Percentiles rank a stretch among this genome's conserved stretches.
phyloP scores from a whole-genome alignment of 2,888 invertebrate species.

The Anoplius nigerrimus region DNA sequence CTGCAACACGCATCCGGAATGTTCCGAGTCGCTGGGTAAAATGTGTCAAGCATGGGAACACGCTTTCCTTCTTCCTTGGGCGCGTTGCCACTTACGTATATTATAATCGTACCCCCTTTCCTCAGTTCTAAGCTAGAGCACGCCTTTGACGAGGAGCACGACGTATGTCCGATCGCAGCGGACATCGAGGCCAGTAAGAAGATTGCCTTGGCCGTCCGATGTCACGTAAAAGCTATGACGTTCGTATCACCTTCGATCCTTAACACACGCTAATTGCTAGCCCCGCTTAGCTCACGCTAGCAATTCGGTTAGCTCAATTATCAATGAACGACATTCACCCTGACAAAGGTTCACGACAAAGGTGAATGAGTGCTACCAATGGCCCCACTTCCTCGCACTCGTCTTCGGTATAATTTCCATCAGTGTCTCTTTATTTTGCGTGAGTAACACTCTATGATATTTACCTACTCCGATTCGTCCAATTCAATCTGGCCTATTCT shows the following conservation, averaged over 20 bases:
- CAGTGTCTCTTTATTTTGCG: conserved; percentile 1
- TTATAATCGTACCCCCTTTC: no score
- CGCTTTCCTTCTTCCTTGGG: not conserved
- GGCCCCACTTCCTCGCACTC: not conserved
- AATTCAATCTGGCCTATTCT: no score
- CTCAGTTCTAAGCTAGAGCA: not conserved
- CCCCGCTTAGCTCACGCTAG: not conserved
- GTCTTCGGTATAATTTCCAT: not conserved
- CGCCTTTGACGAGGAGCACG: not conserved
- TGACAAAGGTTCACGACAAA: not conserved
- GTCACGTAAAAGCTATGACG: not conserved
- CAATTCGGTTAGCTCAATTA: not conserved
- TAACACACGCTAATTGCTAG: no score
- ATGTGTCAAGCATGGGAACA: not conserved
- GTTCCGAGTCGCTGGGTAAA: conserved; percentile 10
- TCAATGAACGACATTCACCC: not conserved
- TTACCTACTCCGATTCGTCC: no score
- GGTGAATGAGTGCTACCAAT: not conserved
- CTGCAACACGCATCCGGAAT: not conserved
- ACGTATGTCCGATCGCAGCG: not conserved
- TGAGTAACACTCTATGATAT: not conserved
- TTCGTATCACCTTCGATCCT: not conserved
- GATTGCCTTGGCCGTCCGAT: not conserved
- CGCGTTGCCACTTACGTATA: not conserved
- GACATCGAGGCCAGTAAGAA: not conserved